Evolutionary conservation across 2,113 vertebrate genomes (phyloP).

Genomic region (Aspidoscelis tigris): DNA sequence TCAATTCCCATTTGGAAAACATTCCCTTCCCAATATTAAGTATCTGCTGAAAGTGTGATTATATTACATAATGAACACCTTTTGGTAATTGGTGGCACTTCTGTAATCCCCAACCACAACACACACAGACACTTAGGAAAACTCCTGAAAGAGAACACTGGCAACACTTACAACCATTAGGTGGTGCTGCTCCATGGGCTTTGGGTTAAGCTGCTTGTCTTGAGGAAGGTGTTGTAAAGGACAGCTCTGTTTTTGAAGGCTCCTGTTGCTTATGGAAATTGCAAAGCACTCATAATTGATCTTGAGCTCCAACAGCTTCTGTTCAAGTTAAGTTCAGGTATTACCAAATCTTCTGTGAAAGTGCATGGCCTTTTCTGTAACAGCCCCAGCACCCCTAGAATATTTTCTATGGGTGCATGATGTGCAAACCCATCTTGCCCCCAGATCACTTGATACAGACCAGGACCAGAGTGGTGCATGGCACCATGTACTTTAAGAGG

Average conservation of each 20-base stretch:
- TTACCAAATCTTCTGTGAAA: not conserved
- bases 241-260: not conserved
- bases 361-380: not conserved
- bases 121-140: not conserved
- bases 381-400: not conserved
- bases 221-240: not conserved
- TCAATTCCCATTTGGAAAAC: not conserved
- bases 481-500: no score
- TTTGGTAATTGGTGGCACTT: no score
- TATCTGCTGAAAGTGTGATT: not conserved
- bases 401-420: not conserved
- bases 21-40: not conserved
- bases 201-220: not conserved
- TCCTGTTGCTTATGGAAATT: no score
- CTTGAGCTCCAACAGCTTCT: no score
- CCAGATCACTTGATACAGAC: not conserved
- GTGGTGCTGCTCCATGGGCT: not conserved
- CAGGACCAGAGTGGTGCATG: not conserved
- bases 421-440: no score
- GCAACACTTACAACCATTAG: not conserved
- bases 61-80: not conserved
- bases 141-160: not conserved
- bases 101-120: no score
- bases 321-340: not conserved
- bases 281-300: no score